Conservation (phyloP, 2,797 vertebrate genomes). For the Protonibea diacanthus region DNA sequence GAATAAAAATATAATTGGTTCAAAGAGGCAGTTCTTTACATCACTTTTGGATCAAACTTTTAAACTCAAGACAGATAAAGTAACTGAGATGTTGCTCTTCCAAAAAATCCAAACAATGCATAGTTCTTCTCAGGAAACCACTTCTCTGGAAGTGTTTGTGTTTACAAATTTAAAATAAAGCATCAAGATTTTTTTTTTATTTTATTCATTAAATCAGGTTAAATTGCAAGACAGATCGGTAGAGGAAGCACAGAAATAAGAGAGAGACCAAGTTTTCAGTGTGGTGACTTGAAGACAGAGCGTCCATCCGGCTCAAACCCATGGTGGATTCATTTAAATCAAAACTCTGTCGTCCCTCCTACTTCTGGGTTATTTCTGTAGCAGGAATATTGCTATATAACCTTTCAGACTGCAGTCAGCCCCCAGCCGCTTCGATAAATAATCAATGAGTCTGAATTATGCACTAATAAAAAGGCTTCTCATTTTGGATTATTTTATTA, state of each 20-base stretch:
- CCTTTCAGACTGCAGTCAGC: conserved; percentile 70
- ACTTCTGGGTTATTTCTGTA: conserved; percentile 65
- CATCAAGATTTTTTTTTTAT: neutral
- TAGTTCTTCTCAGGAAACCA: neutral
- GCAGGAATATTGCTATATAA: conserved; percentile 63
- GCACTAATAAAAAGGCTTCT: conserved; percentile 76
- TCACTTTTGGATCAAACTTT: neutral
- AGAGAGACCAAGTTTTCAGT: neutral
- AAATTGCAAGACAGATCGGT: neutral
- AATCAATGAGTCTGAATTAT: conserved; percentile 81
- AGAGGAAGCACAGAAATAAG: neutral
- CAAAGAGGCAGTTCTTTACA: neutral
- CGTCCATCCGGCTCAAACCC: conserved; percentile 14
- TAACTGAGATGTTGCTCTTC: neutral
- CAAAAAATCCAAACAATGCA: too few relatives aligned
- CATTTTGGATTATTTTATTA: conserved; percentile 76
- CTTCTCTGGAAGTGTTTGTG: neutral
- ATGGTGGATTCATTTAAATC: conserved; percentile 47
- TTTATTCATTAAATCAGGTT: neutral
- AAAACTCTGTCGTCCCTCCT: conserved; percentile 24
- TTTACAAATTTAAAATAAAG: neutral
- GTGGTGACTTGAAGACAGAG: conserved; percentile 20
- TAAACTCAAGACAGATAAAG: neutral
- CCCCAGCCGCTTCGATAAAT: conserved; percentile 71
- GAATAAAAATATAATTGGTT: neutral